Evolutionary conservation across 2,888 invertebrate species (phyloP).

Genomic region (Bellardia pandia): DNA sequence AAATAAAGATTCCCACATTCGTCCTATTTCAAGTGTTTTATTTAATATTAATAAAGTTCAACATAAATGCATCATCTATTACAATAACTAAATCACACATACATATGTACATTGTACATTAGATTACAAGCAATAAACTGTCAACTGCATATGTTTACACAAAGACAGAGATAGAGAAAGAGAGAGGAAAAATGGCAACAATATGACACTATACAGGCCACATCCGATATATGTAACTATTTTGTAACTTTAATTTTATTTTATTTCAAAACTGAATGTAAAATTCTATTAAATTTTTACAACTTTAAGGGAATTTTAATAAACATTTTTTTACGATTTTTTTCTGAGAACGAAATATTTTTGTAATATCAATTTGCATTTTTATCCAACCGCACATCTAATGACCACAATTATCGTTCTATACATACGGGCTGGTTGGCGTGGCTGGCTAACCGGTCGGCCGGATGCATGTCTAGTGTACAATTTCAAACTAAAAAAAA

Average conservation of each 20-base stretch:
- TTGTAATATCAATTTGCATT: background rate
- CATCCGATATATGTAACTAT: background rate
- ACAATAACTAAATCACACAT: too few species aligned
- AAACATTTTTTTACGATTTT: background rate
- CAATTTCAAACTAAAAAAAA: background rate
- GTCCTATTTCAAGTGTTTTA: too few species aligned
- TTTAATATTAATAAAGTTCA: too few species aligned
- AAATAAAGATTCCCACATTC: too few species aligned
- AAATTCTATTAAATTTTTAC: background rate
- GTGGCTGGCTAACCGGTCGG: background rate
- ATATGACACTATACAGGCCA: constrained; percentile 12
- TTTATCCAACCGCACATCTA: constrained; percentile 3
- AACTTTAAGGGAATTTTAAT: background rate
- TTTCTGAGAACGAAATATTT: constrained; percentile 3
- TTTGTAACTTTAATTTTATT: background rate
- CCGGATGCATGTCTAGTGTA: background rate
- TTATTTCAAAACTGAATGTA: background rate
- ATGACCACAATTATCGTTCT: constrained; percentile 26
- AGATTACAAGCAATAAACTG: background rate
- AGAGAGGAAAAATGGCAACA: too few species aligned
- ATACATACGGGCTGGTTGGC: background rate
- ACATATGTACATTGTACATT: too few species aligned
- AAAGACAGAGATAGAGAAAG: background rate
- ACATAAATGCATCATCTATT: too few species aligned
- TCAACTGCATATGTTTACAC: background rate